These are phyloP conservation scores for Melanostigma gelatinosum DNA, from an alignment of 2,113 vertebrate species.

Conservation along the genomic window DNA sequence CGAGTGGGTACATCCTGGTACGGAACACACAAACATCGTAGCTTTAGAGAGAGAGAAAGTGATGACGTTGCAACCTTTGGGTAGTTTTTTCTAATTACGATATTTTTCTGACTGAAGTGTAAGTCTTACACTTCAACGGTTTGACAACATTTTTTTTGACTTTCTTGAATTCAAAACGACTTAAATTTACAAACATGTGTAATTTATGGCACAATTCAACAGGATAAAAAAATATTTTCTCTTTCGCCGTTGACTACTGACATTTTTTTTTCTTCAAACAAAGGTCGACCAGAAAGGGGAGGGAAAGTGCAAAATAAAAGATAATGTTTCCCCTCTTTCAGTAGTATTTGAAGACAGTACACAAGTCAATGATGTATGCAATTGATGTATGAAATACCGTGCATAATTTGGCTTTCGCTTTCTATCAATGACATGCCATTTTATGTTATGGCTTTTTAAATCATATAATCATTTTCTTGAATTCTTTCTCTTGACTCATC, in stretches of 20 bases:
- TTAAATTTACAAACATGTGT: background rate
- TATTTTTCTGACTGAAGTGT: no score
- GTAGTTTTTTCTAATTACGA: no score
- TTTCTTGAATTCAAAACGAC: background rate
- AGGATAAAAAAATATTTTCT: background rate
- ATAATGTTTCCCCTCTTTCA: background rate
- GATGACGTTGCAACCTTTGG: no score
- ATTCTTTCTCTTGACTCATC: background rate
- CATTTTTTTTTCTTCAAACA: no score
- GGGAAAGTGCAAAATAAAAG: background rate
- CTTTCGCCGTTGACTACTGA: no score
- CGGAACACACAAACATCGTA: no score
- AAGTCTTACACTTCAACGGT: background rate
- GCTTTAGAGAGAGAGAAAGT: no score
- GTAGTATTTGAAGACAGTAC: background rate
- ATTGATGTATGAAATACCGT: background rate
- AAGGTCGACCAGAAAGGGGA: no score
- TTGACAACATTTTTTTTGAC: no score
- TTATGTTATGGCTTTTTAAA: no score
- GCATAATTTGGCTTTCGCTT: background rate
- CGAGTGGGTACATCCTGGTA: no score
- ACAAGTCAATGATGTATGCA: background rate
- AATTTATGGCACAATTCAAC: background rate
- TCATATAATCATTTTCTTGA: background rate
- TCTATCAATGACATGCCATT: background rate